phyloP scores from a whole-genome alignment of 2,888 invertebrate genomes.

The Micoletzkya japonica region DNA sequence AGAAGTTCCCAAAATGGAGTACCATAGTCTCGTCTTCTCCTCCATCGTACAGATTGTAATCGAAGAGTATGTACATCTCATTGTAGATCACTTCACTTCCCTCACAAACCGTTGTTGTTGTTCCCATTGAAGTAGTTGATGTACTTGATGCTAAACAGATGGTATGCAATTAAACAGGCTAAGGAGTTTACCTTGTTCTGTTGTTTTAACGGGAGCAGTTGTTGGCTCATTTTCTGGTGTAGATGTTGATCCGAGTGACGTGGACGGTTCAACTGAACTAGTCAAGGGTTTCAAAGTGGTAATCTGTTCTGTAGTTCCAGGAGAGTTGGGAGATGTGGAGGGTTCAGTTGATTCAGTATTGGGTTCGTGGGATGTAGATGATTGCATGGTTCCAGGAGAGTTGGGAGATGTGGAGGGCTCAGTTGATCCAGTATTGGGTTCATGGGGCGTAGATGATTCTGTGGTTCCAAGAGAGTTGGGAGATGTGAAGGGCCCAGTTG shows the following conservation, averaged over 20 bases:
- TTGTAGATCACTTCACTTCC: constrained; percentile 15
- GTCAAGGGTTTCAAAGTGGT: neutral
- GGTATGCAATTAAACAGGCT: too few relatives aligned
- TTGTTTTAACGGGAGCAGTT: neutral
- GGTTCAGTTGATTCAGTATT: neutral
- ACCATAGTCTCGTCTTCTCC: neutral
- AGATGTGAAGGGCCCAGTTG: neutral
- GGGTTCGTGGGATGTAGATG: neutral
- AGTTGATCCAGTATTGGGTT: neutral
- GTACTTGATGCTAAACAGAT: neutral
- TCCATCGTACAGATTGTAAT: constrained; percentile 12
- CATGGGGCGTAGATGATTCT: neutral
- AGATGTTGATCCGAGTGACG: too few relatives aligned
- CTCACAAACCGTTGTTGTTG: neutral
- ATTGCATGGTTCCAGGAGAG: neutral
- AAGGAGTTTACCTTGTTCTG: too few relatives aligned
- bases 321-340: neutral
- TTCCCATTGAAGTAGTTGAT: neutral
- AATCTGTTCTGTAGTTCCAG: neutral
- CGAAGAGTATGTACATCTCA: constrained; percentile 12
- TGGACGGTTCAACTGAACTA: neutral
- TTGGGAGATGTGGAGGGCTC: neutral
- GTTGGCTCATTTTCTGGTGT: neutral
- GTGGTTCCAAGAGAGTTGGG: neutral
- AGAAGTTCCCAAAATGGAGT: too few relatives aligned